Evolutionary conservation across 1,140 invertebrate genomes (phyloP).

Genomic region (Calephelis nemesis): DNA sequence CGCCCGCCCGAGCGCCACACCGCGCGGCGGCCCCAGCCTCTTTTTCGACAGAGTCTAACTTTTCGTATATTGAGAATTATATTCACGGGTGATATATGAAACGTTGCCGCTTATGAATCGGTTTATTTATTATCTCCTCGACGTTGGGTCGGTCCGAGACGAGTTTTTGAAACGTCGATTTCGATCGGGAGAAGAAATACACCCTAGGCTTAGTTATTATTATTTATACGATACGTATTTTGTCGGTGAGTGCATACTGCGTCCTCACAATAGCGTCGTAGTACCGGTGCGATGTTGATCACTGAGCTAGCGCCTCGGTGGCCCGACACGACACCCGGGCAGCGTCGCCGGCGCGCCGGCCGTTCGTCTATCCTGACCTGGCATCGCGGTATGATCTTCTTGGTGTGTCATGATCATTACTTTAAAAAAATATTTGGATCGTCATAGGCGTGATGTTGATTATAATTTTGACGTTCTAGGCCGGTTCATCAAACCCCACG

Average conservation of each 20-base stretch:
- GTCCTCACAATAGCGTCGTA: slow-evolving; percentile 68
- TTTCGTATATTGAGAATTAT: slow-evolving; percentile 77
- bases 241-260: slow-evolving; percentile 54
- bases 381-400: background rate
- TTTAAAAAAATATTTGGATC: background rate
- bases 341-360: slow-evolving; percentile 25
- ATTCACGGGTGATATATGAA: slow-evolving; percentile 78
- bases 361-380: background rate
- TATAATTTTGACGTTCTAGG: too few relatives aligned
- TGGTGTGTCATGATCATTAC: slow-evolving; percentile 1
- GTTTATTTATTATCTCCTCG: slow-evolving; percentile 75
- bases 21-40: slow-evolving; percentile 60
- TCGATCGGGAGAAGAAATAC: slow-evolving; percentile 78
- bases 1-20: slow-evolving; percentile 56
- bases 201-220: slow-evolving; percentile 74
- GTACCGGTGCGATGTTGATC: slow-evolving; percentile 73
- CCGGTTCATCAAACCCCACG: too few relatives aligned
- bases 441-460: too few relatives aligned
- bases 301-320: slow-evolving; percentile 49
- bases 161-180: slow-evolving; percentile 76
- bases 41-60: slow-evolving; percentile 73
- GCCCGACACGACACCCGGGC: slow-evolving; percentile 29
- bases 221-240: slow-evolving; percentile 68
- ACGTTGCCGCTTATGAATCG: slow-evolving; percentile 75
- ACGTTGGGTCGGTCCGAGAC: slow-evolving; percentile 76